These are phyloP conservation scores for Drosophila virilis DNA, from an alignment of 1,140 invertebrate species.

Conservation along the genomic window DNA sequence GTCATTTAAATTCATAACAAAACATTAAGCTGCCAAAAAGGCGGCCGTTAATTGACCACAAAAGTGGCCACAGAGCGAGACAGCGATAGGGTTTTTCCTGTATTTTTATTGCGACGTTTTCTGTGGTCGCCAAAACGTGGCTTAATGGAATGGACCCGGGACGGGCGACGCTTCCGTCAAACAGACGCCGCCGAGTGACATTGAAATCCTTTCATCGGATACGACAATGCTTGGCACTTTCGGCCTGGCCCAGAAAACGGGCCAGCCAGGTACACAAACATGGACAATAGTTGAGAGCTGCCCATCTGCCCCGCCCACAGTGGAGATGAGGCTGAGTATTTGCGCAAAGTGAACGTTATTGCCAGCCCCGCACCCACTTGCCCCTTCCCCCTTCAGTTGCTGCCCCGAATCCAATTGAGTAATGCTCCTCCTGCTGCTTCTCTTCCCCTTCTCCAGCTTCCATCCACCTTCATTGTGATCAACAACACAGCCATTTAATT, in stretches of 20 bases:
- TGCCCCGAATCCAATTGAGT: conserved; percentile 56
- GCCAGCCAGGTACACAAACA: conserved; percentile 18
- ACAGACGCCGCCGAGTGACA: conserved; percentile 50
- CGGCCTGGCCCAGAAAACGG: conserved; percentile 6
- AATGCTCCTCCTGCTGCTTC: conserved; percentile 17
- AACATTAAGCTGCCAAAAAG: conserved; percentile 41
- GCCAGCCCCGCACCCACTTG: not conserved
- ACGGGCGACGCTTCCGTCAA: conserved; percentile 2
- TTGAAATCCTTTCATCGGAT: conserved; percentile 74
- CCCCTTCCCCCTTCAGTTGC: conserved; percentile 28
- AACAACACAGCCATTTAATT: conserved; percentile 66
- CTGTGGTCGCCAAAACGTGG: conserved; percentile 61
- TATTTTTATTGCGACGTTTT: conserved; percentile 76
- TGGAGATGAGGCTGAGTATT: conserved; percentile 42
- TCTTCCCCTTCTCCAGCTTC: no score
- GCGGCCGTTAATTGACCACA: conserved; percentile 77
- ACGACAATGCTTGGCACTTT: conserved; percentile 24
- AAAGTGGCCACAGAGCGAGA: conserved; percentile 52
- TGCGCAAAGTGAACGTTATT: conserved; percentile 57
- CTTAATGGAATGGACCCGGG: conserved; percentile 62
- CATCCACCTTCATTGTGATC: conserved; percentile 3
- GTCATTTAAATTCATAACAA: conserved; percentile 78
- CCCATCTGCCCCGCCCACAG: not conserved
- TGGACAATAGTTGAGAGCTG: conserved; percentile 59
- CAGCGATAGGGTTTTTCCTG: conserved; percentile 49